phyloP scores from a whole-genome alignment of 2,113 vertebrate species.

The Paraplagusia blochii region DNA sequence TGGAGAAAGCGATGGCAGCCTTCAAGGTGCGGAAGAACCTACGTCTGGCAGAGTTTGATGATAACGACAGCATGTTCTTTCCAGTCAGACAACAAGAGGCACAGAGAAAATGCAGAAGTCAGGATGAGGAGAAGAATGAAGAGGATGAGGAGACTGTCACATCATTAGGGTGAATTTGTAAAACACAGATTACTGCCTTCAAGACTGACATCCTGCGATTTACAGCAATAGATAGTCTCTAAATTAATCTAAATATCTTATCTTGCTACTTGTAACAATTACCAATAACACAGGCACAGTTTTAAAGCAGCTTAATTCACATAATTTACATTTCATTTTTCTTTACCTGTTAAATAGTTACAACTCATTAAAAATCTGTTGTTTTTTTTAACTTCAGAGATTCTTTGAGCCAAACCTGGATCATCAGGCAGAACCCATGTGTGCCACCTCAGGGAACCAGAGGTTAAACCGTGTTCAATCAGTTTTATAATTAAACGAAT shows the following conservation, averaged over 20 bases:
- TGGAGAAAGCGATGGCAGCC: constrained; percentile 81
- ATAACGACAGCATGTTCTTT: constrained; percentile 82
- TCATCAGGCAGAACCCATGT: constrained; percentile 47
- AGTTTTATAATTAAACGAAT: neutral
- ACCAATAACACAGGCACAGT: too few species aligned
- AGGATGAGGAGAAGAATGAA: constrained; percentile 46
- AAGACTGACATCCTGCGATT: too few species aligned
- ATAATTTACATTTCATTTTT: too few species aligned
- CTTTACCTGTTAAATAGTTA: too few species aligned
- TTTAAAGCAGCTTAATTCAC: too few species aligned
- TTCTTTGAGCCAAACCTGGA: constrained; percentile 78
- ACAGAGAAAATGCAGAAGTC: constrained; percentile 54
- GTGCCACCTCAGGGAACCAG: constrained; percentile 8
- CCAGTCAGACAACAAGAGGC: constrained; percentile 69
- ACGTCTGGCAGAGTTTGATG: constrained; percentile 81
- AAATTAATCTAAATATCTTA: too few species aligned
- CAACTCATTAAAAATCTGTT: neutral
- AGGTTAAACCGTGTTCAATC: constrained; percentile 39
- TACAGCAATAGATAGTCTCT: too few species aligned
- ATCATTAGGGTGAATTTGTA: constrained; percentile 38
- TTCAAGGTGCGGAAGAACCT: constrained; percentile 82
- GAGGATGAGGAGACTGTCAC: constrained; percentile 12
- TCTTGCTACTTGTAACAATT: too few species aligned
- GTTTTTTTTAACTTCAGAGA: constrained; percentile 42
- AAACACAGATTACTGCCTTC: neutral